A percentile compares a stretch with the other conserved stretches of the same genome.
Evolutionary conservation across 2,797 vertebrate species (phyloP).

Genomic region (Mionectes olivaceus): DNA sequence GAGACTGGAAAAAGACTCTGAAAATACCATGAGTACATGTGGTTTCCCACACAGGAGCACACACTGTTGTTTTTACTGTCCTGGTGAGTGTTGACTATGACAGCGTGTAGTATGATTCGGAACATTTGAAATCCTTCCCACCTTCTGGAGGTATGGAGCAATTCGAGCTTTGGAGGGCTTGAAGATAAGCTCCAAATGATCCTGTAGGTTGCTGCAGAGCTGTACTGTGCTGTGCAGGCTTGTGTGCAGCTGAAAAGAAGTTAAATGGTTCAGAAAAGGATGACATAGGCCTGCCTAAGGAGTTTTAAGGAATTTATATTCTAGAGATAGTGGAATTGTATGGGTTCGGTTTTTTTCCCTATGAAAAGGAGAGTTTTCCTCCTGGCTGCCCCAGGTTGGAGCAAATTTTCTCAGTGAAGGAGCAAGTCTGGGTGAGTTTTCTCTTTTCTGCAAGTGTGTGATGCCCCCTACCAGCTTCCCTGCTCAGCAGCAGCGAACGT

Average conservation of each 20-base stretch:
- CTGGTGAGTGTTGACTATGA: not conserved
- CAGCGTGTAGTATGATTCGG: accelerated
- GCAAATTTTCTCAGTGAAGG: not conserved
- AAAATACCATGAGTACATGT: not conserved
- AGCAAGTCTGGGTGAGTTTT: not conserved
- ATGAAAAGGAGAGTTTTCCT: not conserved
- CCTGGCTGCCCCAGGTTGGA: not conserved
- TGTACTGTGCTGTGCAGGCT: not conserved
- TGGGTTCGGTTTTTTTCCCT: accelerated
- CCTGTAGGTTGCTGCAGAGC: not conserved
- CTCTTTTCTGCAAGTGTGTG: not conserved
- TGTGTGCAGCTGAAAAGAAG: not conserved
- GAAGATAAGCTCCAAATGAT: not conserved
- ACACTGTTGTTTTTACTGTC: not conserved
- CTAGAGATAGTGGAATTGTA: not conserved
- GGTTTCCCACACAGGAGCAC: not conserved
- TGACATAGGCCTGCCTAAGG: not conserved
- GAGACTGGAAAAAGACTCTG: not conserved
- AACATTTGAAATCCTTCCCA: not conserved
- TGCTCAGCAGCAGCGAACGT: accelerated
- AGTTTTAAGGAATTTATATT: not conserved
- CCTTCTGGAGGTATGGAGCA: not conserved
- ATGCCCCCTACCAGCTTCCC: not conserved
- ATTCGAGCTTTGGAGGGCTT: not conserved
- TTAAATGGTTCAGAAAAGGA: not conserved